Evolutionary conservation across 1,140 invertebrate species (phyloP).

Genomic region (Anagrus nilaparvatae): DNA sequence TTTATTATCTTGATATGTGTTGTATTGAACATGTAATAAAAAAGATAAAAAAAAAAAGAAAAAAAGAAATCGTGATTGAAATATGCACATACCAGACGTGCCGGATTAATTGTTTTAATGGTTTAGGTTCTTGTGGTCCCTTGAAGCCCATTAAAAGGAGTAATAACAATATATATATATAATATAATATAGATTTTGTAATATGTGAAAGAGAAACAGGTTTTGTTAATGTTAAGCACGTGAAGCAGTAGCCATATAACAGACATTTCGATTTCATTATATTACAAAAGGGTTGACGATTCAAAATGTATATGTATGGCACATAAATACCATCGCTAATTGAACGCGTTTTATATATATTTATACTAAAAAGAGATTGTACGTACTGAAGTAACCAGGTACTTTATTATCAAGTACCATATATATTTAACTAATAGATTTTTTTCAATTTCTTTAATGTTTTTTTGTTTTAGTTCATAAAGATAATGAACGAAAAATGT

Average conservation of each 20-base stretch:
- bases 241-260: slow-evolving; percentile 21
- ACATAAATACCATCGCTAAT: slow-evolving; percentile 17
- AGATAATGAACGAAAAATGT: too few species aligned
- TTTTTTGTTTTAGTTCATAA: too few species aligned
- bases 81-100: slow-evolving; percentile 11
- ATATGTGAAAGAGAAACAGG: slow-evolving; percentile 21
- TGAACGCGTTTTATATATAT: too few species aligned
- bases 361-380: too few species aligned
- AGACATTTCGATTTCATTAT: slow-evolving; percentile 28
- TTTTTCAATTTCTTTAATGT: too few species aligned
- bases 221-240: slow-evolving; percentile 29
- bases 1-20: too few species aligned
- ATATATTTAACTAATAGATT: too few species aligned
- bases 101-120: slow-evolving; percentile 15
- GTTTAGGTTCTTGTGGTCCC: background rate
- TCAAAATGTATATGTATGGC: too few species aligned
- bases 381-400: too few species aligned
- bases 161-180: slow-evolving; percentile 18
- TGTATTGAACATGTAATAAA: too few species aligned
- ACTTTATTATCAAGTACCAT: too few species aligned
- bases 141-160: slow-evolving; percentile 6
- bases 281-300: slow-evolving; percentile 31
- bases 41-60: too few species aligned
- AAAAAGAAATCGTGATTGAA: slow-evolving; percentile 6
- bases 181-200: slow-evolving; percentile 22